These are phyloP conservation scores for Geopemphigus sp. DNA, from an alignment of 1,140 invertebrate genomes.

Conservation along the genomic window DNA sequence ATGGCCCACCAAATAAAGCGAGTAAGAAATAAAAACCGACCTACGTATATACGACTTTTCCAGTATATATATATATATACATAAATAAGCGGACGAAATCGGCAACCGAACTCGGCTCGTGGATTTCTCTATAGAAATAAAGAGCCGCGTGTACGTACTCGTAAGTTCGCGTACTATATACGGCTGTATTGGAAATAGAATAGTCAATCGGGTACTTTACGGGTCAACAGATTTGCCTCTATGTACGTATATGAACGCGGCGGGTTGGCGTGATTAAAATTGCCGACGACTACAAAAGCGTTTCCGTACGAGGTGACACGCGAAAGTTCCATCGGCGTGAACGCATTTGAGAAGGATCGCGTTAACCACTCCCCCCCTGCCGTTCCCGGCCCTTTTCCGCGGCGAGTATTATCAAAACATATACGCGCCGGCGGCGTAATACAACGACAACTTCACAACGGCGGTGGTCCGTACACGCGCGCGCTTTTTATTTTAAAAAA, in stretches of 20 bases:
- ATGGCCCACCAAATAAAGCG: too few species aligned
- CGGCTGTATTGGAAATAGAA: background rate
- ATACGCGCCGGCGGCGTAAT: background rate
- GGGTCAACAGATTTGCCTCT: constrained; percentile 36
- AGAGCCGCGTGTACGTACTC: too few species aligned
- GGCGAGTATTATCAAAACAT: background rate
- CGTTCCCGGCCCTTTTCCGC: background rate
- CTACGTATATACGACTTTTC: too few species aligned
- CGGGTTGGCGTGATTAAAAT: constrained; percentile 42
- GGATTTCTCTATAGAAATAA: too few species aligned
- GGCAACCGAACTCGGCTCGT: too few species aligned
- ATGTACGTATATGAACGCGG: background rate
- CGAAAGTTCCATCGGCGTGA: constrained; percentile 1
- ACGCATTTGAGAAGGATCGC: background rate
- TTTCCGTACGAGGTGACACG: constrained; percentile 23
- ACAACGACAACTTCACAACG: background rate
- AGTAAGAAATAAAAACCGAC: too few species aligned
- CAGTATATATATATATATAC: background rate
- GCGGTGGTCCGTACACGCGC: too few species aligned
- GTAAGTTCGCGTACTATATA: background rate
- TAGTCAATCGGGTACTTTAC: constrained; percentile 44
- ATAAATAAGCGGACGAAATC: constrained; percentile 3
- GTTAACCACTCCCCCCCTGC: background rate
- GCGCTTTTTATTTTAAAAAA: too few species aligned
- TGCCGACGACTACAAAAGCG: constrained; percentile 40